Conservation (phyloP, 1,140 invertebrate genomes). For the Leptinotarsa undecemlineata region DNA sequence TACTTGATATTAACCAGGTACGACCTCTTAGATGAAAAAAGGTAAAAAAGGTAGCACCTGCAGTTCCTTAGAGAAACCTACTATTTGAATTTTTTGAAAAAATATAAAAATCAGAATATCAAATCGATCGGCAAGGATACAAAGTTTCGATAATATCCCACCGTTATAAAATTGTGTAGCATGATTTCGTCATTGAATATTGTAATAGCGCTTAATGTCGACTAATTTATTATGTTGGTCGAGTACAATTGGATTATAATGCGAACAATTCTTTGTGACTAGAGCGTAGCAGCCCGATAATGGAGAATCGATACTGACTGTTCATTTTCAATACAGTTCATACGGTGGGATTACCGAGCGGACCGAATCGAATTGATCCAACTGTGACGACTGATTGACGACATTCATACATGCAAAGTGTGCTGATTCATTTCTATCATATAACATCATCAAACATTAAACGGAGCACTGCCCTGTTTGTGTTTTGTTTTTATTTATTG, state of each 20-base stretch:
- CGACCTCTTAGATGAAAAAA: too few relatives aligned
- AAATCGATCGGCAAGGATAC: too few relatives aligned
- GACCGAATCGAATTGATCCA: slow-evolving; percentile 33
- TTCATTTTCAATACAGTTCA: slow-evolving; percentile 43
- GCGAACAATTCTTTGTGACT: slow-evolving; percentile 43
- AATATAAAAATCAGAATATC: too few relatives aligned
- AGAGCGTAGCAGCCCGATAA: slow-evolving; percentile 36
- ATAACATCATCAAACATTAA: slow-evolving; percentile 20
- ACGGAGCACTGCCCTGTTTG: slow-evolving; percentile 6
- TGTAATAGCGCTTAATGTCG: slow-evolving; percentile 43
- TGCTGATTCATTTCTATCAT: slow-evolving; percentile 35
- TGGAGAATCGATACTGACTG: slow-evolving; percentile 43
- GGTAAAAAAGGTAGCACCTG: too few relatives aligned
- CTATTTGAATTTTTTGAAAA: too few relatives aligned
- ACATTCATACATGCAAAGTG: slow-evolving; percentile 42
- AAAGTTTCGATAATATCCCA: neutral
- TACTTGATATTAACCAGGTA: too few relatives aligned
- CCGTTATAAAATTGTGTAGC: slow-evolving; percentile 43
- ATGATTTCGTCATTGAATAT: slow-evolving; percentile 43
- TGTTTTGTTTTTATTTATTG: slow-evolving; percentile 18
- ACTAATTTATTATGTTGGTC: slow-evolving; percentile 45
- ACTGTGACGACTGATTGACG: slow-evolving; percentile 47
- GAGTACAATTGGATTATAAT: slow-evolving; percentile 45
- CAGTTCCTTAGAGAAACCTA: too few relatives aligned
- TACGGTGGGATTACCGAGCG: slow-evolving; percentile 22